phyloP scores from a whole-genome alignment of 2,888 invertebrate species.

The Carterocephalus palaemon region DNA sequence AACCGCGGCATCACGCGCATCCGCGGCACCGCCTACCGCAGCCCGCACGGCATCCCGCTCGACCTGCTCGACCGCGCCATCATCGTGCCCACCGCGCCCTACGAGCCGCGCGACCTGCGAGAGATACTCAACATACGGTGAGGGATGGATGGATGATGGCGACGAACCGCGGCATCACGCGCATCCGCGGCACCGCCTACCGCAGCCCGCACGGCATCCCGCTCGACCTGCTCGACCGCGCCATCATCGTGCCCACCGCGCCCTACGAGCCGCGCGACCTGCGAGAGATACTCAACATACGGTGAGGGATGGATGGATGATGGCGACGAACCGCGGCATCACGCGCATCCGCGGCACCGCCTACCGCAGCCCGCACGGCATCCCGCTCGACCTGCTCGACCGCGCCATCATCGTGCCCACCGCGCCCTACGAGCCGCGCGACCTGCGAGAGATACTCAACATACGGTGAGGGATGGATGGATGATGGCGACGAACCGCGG shows the following conservation, averaged over 20 bases:
- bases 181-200: conserved; percentile 96
- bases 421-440: conserved; percentile 90
- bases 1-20: conserved; percentile 97
- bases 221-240: conserved; percentile 95
- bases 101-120: conserved; percentile 91
- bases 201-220: conserved; percentile 98
- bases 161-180: conserved; percentile 96
- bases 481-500: conserved; percentile 99
- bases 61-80: conserved; percentile 97
- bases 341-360: conserved; percentile 97
- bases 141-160: conserved; percentile 93
- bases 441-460: conserved; percentile 93
- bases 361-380: conserved; percentile 97
- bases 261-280: conserved; percentile 94
- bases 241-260: conserved; percentile 95
- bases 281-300: conserved; percentile 93
- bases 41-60: conserved; percentile 98
- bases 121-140: conserved; percentile 93
- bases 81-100: conserved; percentile 94
- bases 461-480: conserved; percentile 82
- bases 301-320: conserved; percentile 84
- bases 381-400: conserved; percentile 97
- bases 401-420: conserved; percentile 97
- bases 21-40: conserved; percentile 94
- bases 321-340: conserved; percentile 98